Base-by-base conservation (phyloP, 2,888 invertebrate species). In the Gasteruption jaculator region DNA sequence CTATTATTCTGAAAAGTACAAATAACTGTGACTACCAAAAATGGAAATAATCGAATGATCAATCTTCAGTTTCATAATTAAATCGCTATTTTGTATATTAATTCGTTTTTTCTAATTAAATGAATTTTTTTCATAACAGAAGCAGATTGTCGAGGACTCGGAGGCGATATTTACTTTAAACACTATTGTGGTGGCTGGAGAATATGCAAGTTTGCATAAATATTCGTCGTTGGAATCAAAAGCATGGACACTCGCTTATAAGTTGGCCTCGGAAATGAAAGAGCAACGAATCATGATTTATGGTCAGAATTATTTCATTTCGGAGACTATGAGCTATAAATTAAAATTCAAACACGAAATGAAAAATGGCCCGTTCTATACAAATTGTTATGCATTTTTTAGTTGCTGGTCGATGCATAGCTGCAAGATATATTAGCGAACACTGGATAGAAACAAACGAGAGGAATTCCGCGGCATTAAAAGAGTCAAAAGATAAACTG, bases 181-280 rank as follows among this genome's bases (percentile, higher is more conserved):
- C 10, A 48, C 50, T 1, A 49, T 67, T n/a, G 56, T 59, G 36
- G 52, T 60, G 22, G 61, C 60, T 30, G 65, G 57, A 3, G 68
- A 70, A 55, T 68, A 65, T 43, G 53, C 60, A 11, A 56, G 58
- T 14, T 49, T 70, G 4, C 60, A 64, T 43, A 52, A 57, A 33
- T 65, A 61, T 37, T 48, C 58, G 36, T 38, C 46, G 10, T 54
- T 60, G 30, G 70, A 69, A 52, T 45, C 47, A 31, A 46, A 50
- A 14, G 50, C 52, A 34, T 71, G 68, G 69, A 56, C 48, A 31
- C 37, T 70, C 22, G 61, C 59, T 4, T 53, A 60, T 39, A 54
- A 56, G 35, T 46, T 70, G 26, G 63, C 68, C 4, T 34, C 31
- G 4, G 46, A 51, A 38, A 33, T 62, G 3, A 35, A 59, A 18